A percentile compares a stretch with the other conserved stretches of the same genome.
phyloP scores from a whole-genome alignment of 1,140 invertebrate genomes.

The Trachymyrmex septentrionalis region DNA sequence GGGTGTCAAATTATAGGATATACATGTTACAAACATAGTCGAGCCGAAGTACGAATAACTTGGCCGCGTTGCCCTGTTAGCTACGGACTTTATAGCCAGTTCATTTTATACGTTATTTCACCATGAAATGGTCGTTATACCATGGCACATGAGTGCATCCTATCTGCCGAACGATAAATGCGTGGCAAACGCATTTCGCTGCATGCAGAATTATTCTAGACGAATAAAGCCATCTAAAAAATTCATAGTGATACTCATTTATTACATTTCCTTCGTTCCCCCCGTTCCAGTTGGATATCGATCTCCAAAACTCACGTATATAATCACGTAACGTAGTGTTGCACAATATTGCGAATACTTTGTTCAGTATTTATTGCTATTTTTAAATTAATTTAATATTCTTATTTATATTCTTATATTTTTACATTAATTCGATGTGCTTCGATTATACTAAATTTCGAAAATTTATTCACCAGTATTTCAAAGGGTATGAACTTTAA shows the following conservation, averaged over 20 bases:
- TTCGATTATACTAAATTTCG: neutral
- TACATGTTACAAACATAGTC: constrained; percentile 60
- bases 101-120: constrained; percentile 79
- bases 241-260: neutral
- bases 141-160: constrained; percentile 60
- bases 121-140: constrained; percentile 75
- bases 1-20: constrained; percentile 75
- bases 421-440: too few species aligned
- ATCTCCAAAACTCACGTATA: neutral
- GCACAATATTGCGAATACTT: neutral
- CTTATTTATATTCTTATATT: neutral
- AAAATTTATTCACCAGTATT: neutral
- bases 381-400: neutral
- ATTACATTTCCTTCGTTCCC: neutral
- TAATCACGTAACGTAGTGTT: neutral
- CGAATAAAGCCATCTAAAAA: constrained; percentile 27
- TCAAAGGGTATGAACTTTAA: neutral
- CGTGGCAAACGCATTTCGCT: constrained; percentile 52
- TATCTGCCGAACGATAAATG: constrained; percentile 59
- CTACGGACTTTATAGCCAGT: constrained; percentile 76
- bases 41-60: constrained; percentile 72
- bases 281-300: neutral
- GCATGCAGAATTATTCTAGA: constrained; percentile 19
- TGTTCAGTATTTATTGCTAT: neutral
- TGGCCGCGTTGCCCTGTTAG: constrained; percentile 43